Base-by-base conservation (phyloP, 2,888 invertebrate species). In the Philaethria dido region DNA sequence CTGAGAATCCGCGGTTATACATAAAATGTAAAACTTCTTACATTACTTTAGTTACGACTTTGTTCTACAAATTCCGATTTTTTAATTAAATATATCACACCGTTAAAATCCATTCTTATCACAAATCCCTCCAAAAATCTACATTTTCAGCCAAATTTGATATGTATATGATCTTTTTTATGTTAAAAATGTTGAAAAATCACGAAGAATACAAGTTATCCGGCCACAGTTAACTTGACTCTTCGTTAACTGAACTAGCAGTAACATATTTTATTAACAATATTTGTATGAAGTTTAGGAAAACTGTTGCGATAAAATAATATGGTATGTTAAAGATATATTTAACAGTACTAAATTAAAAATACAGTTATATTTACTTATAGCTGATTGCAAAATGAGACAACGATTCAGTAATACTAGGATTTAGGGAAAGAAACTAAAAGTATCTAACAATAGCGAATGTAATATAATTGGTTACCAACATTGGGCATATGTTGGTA, bases 121-220 rank as follows among this genome's bases (percentile, higher is more conserved):
- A 82, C 80, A 89, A 89, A 85, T 89, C 87, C 89, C 85, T 87
- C 87, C 87, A 88, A 82, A 80, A 79, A 79, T 78, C 81, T 85
- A 83, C 79, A 80, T 78, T 80, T 77, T 88, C 88, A 92, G 91
- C 90, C 87, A 86, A 85, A 83, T 82, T 91, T 92, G 92, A 92
- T 92, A 92, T 92, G 92, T 92, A 89, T 92, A 90, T 90, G 89
- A 87, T 80, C 65, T 89, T 87, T 87, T 87, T 87, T 81, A 88
- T 85, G 77, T 88, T 81, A 86, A 78, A 59, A 69, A 84, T 81
- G 72, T 16, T 18, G 74, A 77, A 81, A 73, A 71, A 77, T 77
- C 74, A 75, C 77, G 86, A 89, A 88, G 84, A 75, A 74, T 75
- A 71, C 83, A 81, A 81, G 82, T 81, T 82, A 89, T 85, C 92